Evolutionary conservation across 2,888 invertebrate species (phyloP).

Genomic region (Heteromurus nitidus): DNA sequence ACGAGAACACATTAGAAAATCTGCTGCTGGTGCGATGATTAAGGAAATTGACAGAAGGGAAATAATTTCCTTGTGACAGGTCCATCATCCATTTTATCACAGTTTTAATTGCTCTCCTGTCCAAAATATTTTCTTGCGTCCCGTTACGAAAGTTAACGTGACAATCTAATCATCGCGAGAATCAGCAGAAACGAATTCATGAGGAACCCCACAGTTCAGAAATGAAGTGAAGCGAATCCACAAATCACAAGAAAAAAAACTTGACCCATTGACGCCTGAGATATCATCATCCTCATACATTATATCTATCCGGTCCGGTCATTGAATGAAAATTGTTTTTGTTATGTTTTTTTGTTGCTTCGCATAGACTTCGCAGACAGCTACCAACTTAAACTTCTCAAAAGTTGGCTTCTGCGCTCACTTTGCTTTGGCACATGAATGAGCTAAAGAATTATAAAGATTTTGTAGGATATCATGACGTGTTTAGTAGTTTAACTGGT

Average conservation of each 20-base stretch:
- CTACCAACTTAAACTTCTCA: no score
- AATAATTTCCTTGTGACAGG: background rate
- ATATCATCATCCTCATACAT: no score
- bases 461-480: constrained; percentile 56
- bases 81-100: constrained; percentile 30
- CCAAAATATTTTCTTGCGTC: constrained; percentile 6
- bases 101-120: constrained; percentile 40
- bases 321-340: background rate
- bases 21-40: no score
- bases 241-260: constrained; percentile 21
- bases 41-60: background rate
- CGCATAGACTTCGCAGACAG: no score
- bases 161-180: constrained; percentile 33
- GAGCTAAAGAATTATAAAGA: constrained; percentile 21
- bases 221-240: background rate
- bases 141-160: constrained; percentile 43
- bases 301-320: no score
- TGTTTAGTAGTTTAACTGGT: constrained; percentile 62
- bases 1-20: no score
- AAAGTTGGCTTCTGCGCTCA: no score
- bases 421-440: no score
- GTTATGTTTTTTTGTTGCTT: background rate
- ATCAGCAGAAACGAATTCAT: background rate
- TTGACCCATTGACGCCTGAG: constrained; percentile 47
- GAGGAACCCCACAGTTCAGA: background rate